Evolutionary conservation across 1,140 invertebrate species (phyloP), one percentile per base, ranked within the genome.

Genomic region (Lasioglossum albipes): DNA sequence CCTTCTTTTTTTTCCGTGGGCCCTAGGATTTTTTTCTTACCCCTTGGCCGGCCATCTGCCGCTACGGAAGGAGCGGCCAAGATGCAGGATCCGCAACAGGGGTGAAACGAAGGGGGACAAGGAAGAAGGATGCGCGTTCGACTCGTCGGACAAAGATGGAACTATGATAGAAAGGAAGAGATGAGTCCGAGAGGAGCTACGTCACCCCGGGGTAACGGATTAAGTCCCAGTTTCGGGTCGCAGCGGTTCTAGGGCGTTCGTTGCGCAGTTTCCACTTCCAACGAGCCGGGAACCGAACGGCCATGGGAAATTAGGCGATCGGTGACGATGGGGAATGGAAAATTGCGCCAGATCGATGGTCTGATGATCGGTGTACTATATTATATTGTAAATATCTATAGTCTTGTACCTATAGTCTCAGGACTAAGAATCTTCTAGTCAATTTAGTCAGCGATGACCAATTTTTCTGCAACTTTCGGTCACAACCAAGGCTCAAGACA

Each of bases 41-140:
- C 93, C 93, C 93, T 93, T 93, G 88, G 92, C 91, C 87, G 88
- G 91, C 93, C 93, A 93, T 93, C 93, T 93, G 93, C 93, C 88
- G 86, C 85, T 89, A 68, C 88, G 91, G 90, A 92, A 93, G 91
- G 92, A 92, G 89, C 90, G 89, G 88, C 88, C 84, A 91, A 91
- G 91, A 92, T 87, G 85, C 85, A 82, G 78, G 87, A 87, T 84
- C 82, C 67, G 80, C 82, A 81, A 71, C 82, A 81, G 85, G 84
- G 87, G 89, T 84, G 84, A 80, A 65, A 73, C 71, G 45, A 2
- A 54, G 73, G 71, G 77, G 66, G 72, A 66, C 57, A 74, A 86
- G 36, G 72, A 82, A 87, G 83, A 88, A 87, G 85, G 85, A 87
- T 81, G 87, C 85, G 81, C 74, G 77, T 57, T 20, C 77, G 73